A percentile compares a stretch with the other conserved stretches of the same genome.
Conservation (phyloP, 1,140 invertebrate species). For the Drosophila auraria region DNA sequence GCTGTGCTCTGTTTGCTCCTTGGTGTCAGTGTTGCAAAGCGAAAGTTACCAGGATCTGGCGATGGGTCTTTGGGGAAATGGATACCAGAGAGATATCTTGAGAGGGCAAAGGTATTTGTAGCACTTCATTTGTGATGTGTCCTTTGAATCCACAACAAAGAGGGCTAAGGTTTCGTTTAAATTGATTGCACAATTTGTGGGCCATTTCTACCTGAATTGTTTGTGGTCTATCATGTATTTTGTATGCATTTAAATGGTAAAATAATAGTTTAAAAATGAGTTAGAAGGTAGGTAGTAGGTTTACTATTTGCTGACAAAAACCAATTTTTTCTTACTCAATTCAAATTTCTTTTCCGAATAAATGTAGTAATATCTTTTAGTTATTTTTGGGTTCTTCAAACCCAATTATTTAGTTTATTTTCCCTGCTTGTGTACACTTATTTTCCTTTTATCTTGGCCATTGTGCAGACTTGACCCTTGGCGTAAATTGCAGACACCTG, state of each 20-base stretch:
- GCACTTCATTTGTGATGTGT: conserved; percentile 24
- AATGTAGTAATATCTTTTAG: not conserved
- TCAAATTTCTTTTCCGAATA: too few relatives aligned
- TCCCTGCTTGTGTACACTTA: not conserved
- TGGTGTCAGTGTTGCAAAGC: conserved; percentile 27
- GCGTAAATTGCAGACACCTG: conserved; percentile 25
- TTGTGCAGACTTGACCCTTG: conserved; percentile 7
- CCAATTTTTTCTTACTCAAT: too few relatives aligned
- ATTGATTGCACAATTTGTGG: conserved; percentile 9
- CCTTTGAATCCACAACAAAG: conserved; percentile 7
- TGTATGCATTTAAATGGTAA: not conserved
- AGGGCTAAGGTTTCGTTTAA: not conserved
- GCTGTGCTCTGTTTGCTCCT: conserved; percentile 11
- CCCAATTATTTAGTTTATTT: conserved; percentile 18
- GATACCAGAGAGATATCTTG: conserved; percentile 3
- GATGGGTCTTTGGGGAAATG: conserved; percentile 28
- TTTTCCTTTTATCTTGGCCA: conserved; percentile 11
- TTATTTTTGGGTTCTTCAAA: not conserved
- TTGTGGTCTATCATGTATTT: not conserved
- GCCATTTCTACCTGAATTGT: not conserved
- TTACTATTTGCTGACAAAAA: not conserved
- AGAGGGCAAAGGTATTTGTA: conserved; percentile 20
- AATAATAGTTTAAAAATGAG: too few relatives aligned
- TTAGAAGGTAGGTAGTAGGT: too few relatives aligned
- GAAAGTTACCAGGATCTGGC: conserved; percentile 13